These are phyloP conservation scores for Didymodactylos carnosus DNA, from an alignment of 2,888 invertebrate genomes.

Conservation along the genomic window DNA sequence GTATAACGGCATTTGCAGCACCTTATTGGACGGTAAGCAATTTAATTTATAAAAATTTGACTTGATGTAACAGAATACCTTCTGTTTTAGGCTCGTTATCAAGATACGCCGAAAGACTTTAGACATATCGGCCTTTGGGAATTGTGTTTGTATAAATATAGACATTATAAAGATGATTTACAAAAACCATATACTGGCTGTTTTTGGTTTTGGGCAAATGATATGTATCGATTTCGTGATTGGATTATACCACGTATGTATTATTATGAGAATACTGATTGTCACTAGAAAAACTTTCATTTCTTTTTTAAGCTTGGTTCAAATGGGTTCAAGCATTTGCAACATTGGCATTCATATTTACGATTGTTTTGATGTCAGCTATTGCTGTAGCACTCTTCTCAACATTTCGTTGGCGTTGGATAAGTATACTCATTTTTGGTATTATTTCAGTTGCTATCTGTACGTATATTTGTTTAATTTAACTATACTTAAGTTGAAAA, in stretches of 20 bases:
- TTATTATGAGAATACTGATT: neutral
- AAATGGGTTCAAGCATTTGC: conserved; percentile 75
- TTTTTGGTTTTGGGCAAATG: conserved; percentile 87
- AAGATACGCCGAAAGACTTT: conserved; percentile 47
- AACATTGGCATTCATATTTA: conserved; percentile 57
- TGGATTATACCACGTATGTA: conserved; percentile 55
- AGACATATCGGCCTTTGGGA: conserved; percentile 79
- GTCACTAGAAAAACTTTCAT: neutral
- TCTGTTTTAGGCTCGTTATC: too few species aligned
- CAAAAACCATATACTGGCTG: conserved; percentile 74
- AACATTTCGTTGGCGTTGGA: neutral
- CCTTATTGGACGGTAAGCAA: conserved; percentile 23
- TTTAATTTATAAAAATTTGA: too few species aligned
- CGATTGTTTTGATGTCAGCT: conserved; percentile 14
- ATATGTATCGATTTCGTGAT: conserved; percentile 55
- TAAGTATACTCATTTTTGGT: neutral
- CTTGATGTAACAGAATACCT: too few species aligned
- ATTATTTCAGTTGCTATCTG: neutral
- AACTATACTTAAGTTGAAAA: neutral
- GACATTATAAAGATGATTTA: conserved; percentile 57
- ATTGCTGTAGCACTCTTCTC: conserved; percentile 2
- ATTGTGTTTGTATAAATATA: conserved; percentile 65
- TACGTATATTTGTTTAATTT: neutral
- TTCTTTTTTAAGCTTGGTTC: conserved; percentile 54
- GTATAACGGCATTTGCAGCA: conserved; percentile 19